Conservation (phyloP, 2,888 invertebrate species). For the Carterocephalus palaemon region DNA sequence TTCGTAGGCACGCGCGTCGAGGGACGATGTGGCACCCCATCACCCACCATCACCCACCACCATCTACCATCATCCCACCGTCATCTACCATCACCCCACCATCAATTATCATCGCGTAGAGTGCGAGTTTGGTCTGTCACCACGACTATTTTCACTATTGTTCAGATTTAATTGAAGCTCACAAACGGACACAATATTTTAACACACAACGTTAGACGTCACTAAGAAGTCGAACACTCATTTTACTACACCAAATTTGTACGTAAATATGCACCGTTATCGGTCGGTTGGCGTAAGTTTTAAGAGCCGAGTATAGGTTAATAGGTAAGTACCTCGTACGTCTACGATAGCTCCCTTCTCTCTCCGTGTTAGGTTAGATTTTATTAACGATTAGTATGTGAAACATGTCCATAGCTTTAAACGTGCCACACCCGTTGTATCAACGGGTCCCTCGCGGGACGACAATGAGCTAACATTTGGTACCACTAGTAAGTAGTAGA, state of each 20-base stretch:
- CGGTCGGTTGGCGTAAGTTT: constrained; percentile 64
- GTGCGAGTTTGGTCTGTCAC: constrained; percentile 44
- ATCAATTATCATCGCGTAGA: no score
- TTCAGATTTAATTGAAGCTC: constrained; percentile 61
- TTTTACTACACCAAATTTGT: constrained; percentile 72
- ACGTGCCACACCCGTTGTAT: constrained; percentile 75
- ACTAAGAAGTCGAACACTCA: constrained; percentile 64
- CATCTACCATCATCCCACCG: no score
- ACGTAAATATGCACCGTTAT: constrained; percentile 70
- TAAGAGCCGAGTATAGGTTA: constrained; percentile 69
- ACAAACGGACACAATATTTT: constrained; percentile 62
- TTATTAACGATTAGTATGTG: constrained; percentile 67
- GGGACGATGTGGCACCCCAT: constrained; percentile 44
- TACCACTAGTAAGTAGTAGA: constrained; percentile 72
- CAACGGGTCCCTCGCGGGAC: constrained; percentile 69
- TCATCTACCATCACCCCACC: no score
- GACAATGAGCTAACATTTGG: constrained; percentile 65
- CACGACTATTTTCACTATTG: constrained; percentile 64
- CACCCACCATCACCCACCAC: no score
- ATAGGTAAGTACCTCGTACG: constrained; percentile 66
- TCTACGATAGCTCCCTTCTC: constrained; percentile 70
- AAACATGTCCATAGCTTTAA: constrained; percentile 79
- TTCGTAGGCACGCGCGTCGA: constrained; percentile 51
- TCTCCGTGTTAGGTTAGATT: constrained; percentile 73
- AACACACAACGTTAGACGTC: constrained; percentile 68